Conservation (phyloP, 2,888 invertebrate genomes). For the Melipona beecheii region DNA sequence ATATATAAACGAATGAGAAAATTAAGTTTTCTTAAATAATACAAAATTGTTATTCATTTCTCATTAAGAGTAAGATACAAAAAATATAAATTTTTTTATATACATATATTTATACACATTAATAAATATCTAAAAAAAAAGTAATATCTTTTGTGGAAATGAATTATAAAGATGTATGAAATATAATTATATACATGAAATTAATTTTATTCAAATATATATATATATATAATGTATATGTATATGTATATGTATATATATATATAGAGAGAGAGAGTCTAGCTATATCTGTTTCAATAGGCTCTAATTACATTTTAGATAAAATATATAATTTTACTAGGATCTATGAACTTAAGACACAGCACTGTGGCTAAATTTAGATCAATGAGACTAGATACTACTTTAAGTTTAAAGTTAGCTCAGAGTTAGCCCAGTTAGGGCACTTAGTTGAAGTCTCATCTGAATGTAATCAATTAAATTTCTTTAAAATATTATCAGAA, state of each 20-base stretch:
- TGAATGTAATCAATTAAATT: constrained; percentile 70
- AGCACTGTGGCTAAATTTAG: constrained; percentile 81
- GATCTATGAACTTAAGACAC: constrained; percentile 76
- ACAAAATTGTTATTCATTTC: neutral
- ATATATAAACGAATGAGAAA: neutral
- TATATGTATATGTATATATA: no score
- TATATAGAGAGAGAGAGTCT: no score
- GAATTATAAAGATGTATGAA: neutral
- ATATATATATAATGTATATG: neutral
- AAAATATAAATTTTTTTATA: neutral
- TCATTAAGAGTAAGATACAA: neutral
- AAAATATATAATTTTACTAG: constrained; percentile 66
- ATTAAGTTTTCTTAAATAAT: neutral
- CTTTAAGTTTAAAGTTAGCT: constrained; percentile 83
- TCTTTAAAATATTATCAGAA: constrained; percentile 58
- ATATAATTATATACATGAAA: constrained; percentile 14
- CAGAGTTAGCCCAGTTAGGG: constrained; percentile 79
- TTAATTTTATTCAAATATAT: constrained; percentile 1
- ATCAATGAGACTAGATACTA: constrained; percentile 79
- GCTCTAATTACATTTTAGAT: constrained; percentile 32
- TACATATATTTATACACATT: neutral
- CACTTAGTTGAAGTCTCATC: constrained; percentile 66
- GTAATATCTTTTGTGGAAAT: neutral
- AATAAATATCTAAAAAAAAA: neutral
- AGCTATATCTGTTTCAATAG: neutral